Percentiles rank a stretch among this genome's conserved stretches.
Evolutionary conservation across 2,113 vertebrate genomes (phyloP).

Genomic region (Chaetura pelagica): DNA sequence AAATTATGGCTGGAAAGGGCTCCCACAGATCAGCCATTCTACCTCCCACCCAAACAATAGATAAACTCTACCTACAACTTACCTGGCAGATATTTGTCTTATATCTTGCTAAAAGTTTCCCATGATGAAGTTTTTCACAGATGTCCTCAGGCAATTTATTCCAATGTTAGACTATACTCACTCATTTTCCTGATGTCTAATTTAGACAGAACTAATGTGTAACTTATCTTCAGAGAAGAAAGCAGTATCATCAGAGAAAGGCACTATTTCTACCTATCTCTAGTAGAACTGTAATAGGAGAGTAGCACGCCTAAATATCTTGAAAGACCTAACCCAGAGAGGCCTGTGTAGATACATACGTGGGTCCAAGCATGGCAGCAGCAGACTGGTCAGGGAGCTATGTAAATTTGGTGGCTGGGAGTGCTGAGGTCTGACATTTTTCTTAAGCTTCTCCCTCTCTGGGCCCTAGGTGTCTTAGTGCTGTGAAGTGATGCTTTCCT

Average conservation of each 20-base stretch:
- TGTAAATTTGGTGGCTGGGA: neutral
- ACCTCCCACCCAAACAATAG: neutral
- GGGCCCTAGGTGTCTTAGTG: neutral
- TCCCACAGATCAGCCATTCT: neutral
- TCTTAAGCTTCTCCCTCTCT: neutral
- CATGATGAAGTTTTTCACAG: neutral
- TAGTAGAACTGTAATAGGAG: neutral
- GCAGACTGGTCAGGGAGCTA: neutral
- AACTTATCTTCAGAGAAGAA: neutral
- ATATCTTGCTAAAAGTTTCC: neutral
- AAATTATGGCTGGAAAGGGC: slow-evolving; percentile 12
- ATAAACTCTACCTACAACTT: neutral
- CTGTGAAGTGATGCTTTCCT: neutral
- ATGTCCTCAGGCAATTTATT: slow-evolving; percentile 12
- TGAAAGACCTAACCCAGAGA: neutral
- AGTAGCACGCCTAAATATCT: neutral
- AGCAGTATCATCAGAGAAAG: neutral
- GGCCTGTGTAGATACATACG: neutral
- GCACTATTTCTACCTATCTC: neutral
- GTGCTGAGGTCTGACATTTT: neutral
- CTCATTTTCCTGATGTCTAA: neutral
- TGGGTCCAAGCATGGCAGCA: neutral
- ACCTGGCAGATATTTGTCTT: neutral
- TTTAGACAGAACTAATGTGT: neutral
- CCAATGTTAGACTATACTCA: neutral